Evolutionary conservation across 2,113 vertebrate genomes (phyloP).

Genomic region (Perognathus longimembris): DNA sequence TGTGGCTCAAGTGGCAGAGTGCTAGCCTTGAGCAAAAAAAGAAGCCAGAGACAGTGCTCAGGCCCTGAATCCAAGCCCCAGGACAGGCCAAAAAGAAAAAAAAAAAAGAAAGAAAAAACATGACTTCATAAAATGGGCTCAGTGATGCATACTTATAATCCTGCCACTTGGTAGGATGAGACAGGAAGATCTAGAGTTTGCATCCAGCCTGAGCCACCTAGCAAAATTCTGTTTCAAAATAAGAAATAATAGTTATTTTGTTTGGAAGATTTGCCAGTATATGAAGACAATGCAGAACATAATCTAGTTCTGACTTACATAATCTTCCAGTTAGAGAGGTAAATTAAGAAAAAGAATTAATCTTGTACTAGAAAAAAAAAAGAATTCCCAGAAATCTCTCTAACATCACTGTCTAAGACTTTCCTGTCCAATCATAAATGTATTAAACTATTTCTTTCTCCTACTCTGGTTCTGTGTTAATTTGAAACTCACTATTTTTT

Average conservation of each 20-base stretch:
- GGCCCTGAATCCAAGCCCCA: too few relatives aligned
- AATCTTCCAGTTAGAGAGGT: constrained; percentile 30
- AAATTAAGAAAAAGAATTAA: neutral
- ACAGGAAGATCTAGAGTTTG: too few relatives aligned
- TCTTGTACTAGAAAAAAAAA: neutral
- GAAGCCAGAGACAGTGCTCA: too few relatives aligned
- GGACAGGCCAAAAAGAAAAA: too few relatives aligned
- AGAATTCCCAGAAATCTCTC: constrained; percentile 48
- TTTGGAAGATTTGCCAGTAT: neutral
- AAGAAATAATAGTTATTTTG: neutral
- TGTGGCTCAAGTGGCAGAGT: too few relatives aligned
- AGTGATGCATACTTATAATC: too few relatives aligned
- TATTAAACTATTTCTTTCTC: constrained; percentile 44
- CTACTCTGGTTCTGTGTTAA: constrained; percentile 7
- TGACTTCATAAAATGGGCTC: too few relatives aligned
- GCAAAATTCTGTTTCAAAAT: too few relatives aligned
- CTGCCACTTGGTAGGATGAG: too few relatives aligned
- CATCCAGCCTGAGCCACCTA: too few relatives aligned
- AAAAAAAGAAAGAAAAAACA: too few relatives aligned
- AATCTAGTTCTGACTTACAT: neutral
- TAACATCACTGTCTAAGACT: constrained; percentile 20
- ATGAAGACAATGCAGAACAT: neutral
- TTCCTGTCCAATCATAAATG: constrained; percentile 17
- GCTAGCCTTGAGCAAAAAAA: too few relatives aligned
- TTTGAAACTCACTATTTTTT: constrained; percentile 47